Base-by-base conservation (phyloP, 1,140 invertebrate genomes). In the Periplaneta americana region DNA sequence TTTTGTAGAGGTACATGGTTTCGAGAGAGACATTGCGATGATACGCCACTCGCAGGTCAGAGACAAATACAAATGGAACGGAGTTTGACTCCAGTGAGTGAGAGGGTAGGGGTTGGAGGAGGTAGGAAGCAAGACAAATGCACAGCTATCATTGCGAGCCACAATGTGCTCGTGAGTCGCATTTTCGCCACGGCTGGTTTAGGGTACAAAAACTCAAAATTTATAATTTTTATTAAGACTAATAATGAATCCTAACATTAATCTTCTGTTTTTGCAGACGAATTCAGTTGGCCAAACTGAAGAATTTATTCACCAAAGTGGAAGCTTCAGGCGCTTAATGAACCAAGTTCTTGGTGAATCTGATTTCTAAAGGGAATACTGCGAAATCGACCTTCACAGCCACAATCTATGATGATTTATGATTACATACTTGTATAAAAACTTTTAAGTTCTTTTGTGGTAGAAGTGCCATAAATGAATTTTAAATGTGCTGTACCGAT, bases 291-390 rank as follows among this genome's bases (percentile, higher is more conserved):
- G 89, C n/a, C 86, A 86, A 80, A 88, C 91, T 34, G 88, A 89
- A 32, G 95, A 96, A 85, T 93, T 92, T 84, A 97, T 97, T 86
- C 95, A 96, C 85, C 96, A 98, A 87, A 97, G 96, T 87, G 94
- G 94, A 87, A 96, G 95, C 82, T 98, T 97, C 91, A 96, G 95
- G 88, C 94, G 95, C 86, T 92, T 98, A 85, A 98, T 98, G 96
- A 93, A 95, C 90, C 94, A 95, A 88, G 95, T 97, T 82, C 90
- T 96, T 85, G 94, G 94, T 83, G 93, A 95, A 89, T 92, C 92
- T 82, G 92, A 94, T 85, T 95, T 94, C 87, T 95, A 92, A 89
- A 82, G 33, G 28, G n/a, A 91, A 82, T 91, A 90, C n/a, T 31
- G 13, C 13, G n/a, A 39, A 5, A 22, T 34, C 33, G 22, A 15